Base-by-base conservation (phyloP, 2,888 invertebrate genomes). In the Sylvicola cinctus region DNA sequence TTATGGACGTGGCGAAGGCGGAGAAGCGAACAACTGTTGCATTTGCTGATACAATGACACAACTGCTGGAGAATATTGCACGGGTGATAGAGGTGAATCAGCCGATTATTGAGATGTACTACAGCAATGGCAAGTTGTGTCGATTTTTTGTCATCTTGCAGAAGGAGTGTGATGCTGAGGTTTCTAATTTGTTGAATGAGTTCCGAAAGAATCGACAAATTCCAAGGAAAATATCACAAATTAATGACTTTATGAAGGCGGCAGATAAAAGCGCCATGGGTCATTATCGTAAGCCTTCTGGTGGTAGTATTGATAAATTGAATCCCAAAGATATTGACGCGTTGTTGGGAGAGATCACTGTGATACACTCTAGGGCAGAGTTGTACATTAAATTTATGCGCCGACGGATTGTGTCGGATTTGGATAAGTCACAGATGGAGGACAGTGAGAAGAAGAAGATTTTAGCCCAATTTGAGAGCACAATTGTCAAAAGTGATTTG, bases 361-460 rank as follows among this genome's bases (percentile, higher is more conserved):
- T 90, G 32, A 76, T 93, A 61, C 90, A 90, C 59, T 76, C 85
- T 1, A 65, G 91, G 42, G 70, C 83, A n/a, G 83, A 87, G 49
- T 62, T 96, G 15, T 98, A 95, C 56, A 73, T 85, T 45, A 66
- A 78, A 43, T 98, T 96, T 61, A 63, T 96, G 39, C 65, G 71
- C 34, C 65, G 85, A 38, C 68, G 87, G 48, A 62, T 80, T 14
- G 65, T 65, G 52, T 81, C 80, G 40, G 74, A 76, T 49, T 57
- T 72, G 31, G 74, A 75, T 44, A 61, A 68, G 17, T 68, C 68
- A 34, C 53, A 63, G 5, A 54, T 62, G 3, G 65, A 69, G 20
- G 57, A 55, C 38, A 53, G 58, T 1, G 61, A 63, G 30, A 63
- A 64, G 36, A 54, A 54, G 25, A 50, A 51, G 14, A 57, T 62